phyloP scores from a whole-genome alignment of 1,140 invertebrate species.

The Leptinotarsa lineolata region DNA sequence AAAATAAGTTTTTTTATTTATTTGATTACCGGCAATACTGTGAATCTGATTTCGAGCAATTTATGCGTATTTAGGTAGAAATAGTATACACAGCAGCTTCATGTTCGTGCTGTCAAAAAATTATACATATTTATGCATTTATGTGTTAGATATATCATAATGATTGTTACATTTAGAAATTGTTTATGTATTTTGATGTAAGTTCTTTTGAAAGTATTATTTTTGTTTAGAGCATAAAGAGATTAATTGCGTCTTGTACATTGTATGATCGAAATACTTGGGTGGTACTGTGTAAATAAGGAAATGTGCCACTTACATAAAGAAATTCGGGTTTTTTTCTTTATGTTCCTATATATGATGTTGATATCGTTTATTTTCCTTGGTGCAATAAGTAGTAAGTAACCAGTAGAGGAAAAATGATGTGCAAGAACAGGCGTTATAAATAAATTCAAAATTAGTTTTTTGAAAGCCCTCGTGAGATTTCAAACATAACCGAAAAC shows the following conservation, averaged over 20 bases:
- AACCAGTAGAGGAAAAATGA: background rate
- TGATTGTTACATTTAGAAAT: slow-evolving; percentile 50
- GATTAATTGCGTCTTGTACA: slow-evolving; percentile 28
- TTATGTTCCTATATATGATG: background rate
- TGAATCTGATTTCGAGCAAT: background rate
- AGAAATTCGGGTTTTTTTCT: slow-evolving; percentile 13
- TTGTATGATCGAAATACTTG: background rate
- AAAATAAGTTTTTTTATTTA: background rate
- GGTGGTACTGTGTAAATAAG: slow-evolving; percentile 38
- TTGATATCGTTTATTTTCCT: slow-evolving; percentile 6
- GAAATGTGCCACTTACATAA: slow-evolving; percentile 31
- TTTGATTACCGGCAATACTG: background rate
- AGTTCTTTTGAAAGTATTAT: slow-evolving; percentile 15
- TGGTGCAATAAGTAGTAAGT: slow-evolving; percentile 5
- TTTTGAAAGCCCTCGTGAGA: too few relatives aligned
- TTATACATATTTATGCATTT: slow-evolving; percentile 43
- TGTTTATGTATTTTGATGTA: slow-evolving; percentile 51
- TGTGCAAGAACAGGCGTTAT: background rate
- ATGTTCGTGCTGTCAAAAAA: slow-evolving; percentile 47
- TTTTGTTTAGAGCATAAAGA: slow-evolving; percentile 1
- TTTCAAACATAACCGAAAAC: background rate
- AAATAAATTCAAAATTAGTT: background rate
- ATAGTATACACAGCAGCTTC: slow-evolving; percentile 41
- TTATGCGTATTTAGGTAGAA: slow-evolving; percentile 36
- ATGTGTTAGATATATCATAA: slow-evolving; percentile 46